phyloP scores from a whole-genome alignment of 2,888 invertebrate species.

The Gibbula magus region DNA sequence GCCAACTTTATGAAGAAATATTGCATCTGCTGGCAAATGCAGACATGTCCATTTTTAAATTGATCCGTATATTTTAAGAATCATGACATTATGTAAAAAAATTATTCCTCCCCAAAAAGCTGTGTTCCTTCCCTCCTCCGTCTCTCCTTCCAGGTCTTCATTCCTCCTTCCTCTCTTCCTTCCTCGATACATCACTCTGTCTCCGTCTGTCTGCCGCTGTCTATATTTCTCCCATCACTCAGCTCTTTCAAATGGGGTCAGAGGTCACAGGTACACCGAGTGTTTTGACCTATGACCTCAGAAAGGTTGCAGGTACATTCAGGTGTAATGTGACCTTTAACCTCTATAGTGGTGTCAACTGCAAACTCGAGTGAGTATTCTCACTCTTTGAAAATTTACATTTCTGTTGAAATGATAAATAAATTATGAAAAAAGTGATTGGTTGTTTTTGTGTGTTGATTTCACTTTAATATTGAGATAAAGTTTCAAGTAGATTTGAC shows the following conservation, averaged over 20 bases:
- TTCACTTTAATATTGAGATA: too few species aligned
- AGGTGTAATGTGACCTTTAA: not conserved
- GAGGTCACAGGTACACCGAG: too few species aligned
- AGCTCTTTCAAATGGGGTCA: constrained; percentile 8
- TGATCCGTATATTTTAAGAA: too few species aligned
- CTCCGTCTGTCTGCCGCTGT: not conserved
- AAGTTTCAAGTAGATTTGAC: too few species aligned
- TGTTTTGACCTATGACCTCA: too few species aligned
- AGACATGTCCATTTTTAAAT: too few species aligned
- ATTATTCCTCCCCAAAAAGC: too few species aligned
- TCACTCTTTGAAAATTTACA: constrained; percentile 19
- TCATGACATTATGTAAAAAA: too few species aligned
- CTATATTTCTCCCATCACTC: constrained; percentile 1
- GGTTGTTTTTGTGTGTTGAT: not conserved
- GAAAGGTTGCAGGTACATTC: not conserved
- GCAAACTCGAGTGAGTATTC: constrained; percentile 13
- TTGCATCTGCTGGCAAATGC: too few species aligned
- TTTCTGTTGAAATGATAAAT: constrained; percentile 22
- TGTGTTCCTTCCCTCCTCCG: not conserved
- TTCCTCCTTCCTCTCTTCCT: not conserved
- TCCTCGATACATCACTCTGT: not conserved
- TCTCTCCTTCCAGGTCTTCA: not conserved
- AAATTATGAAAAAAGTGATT: constrained; percentile 12
- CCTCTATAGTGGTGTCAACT: constrained; percentile 15
- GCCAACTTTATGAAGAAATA: too few species aligned